Base-by-base conservation (phyloP, 2,797 vertebrate species). In the Melanotaenia parkinsoni region DNA sequence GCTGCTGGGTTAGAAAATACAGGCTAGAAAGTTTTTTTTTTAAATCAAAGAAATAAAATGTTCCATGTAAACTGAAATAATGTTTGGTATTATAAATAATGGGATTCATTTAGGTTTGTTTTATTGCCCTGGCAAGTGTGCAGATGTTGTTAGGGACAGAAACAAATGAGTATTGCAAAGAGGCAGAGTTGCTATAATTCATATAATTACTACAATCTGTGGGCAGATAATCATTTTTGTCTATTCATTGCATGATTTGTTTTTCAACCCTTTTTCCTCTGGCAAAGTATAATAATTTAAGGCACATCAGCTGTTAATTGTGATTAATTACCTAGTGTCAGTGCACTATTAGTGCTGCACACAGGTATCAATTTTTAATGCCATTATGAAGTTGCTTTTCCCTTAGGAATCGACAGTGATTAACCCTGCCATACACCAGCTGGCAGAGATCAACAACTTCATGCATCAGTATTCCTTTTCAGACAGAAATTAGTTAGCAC, bases 321-420 rank as follows among this genome's bases (percentile, higher is more conserved):
- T 94, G 94, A 95, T 94, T 90, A 93, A 95, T 94, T 92, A 92
- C 89, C 78, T 53, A 43, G 79, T 89, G 88, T 90, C 89, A 81
- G 84, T 83, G 61, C 81, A 74, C 85, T 91, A 84, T 94, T 93
- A 93, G 86, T 72, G 74, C 81, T 70, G 68, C 85, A 83, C 90
- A 90, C 89, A 93, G 92, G 91, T 94, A 94, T 94, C 88, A 87
- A 93, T 95, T 95, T 93, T 93, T 88, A 77, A 86, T 83, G 84
- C 74, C 86, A 89, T 89, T 89, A 86, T 68, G 81, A 86, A 79
- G 85, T 86, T 61, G 68, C 82, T 85, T 87, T 84, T 92, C 91
- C 90, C 88, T 77, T 12, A 82, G 92, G 88, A 92, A 85, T 89
- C 70, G 33, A 76, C 77, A 76, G 89, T 92, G 93, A 95, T 95